These are phyloP conservation scores for Sarcophaga rosellei DNA, from an alignment of 2,888 invertebrate species.

Conservation along the genomic window DNA sequence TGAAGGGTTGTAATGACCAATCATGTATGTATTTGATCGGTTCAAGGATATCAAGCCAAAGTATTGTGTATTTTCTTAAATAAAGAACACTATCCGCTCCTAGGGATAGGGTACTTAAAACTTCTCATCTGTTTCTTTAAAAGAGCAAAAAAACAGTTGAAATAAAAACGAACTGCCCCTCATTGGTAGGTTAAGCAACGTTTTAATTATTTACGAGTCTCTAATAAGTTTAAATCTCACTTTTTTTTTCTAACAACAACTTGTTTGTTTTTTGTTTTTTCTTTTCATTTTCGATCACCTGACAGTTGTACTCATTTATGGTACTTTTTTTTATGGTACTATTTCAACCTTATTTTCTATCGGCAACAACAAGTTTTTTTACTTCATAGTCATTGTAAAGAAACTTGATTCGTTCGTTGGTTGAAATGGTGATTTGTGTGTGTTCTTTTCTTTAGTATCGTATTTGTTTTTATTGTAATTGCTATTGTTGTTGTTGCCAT, in stretches of 20 bases:
- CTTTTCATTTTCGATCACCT: constrained; percentile 13
- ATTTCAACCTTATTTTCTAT: not conserved
- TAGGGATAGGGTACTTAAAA: too few species aligned
- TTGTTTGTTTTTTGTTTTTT: constrained; percentile 39
- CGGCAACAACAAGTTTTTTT: constrained; percentile 7
- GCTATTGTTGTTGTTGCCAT: constrained; percentile 8
- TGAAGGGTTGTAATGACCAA: too few species aligned
- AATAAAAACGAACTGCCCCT: too few species aligned
- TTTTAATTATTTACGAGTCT: constrained; percentile 68
- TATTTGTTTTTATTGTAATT: not conserved
- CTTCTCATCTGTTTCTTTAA: too few species aligned
- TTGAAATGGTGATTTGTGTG: constrained; percentile 19
- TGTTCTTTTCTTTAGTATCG: too few species aligned
- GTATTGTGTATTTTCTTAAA: too few species aligned
- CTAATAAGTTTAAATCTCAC: too few species aligned
- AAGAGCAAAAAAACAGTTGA: too few species aligned
- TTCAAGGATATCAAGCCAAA: too few species aligned
- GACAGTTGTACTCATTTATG: constrained; percentile 9
- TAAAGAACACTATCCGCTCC: too few species aligned
- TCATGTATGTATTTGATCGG: too few species aligned
- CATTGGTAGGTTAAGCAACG: constrained; percentile 57
- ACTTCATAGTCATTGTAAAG: constrained; percentile 51
- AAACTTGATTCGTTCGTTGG: constrained; percentile 46
- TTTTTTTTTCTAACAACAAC: not conserved
- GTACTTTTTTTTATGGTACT: not conserved